A percentile compares a stretch with the other conserved stretches of the same genome.
Evolutionary conservation across 2,113 vertebrate species (phyloP).

Genomic region (Peromyscus maniculatus): DNA sequence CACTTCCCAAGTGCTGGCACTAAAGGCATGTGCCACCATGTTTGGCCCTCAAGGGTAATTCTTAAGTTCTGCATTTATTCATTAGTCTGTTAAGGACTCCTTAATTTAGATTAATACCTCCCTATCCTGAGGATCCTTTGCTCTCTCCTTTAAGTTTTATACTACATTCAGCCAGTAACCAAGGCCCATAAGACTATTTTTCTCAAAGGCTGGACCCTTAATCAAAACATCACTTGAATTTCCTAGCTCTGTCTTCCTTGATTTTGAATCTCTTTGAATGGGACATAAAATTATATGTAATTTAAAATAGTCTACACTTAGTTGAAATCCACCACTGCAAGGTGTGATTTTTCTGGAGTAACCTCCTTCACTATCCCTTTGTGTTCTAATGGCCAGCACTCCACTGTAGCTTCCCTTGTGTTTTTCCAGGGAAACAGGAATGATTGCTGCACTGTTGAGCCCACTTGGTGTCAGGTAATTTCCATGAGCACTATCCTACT

Average conservation of each 20-base stretch:
- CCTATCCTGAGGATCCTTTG: background rate
- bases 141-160: background rate
- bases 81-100: background rate
- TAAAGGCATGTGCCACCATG: background rate
- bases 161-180: background rate
- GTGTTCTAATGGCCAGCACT: background rate
- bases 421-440: background rate
- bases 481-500: background rate
- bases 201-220: constrained; percentile 9
- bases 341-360: background rate
- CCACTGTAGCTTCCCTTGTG: background rate
- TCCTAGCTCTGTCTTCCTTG: background rate
- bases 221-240: background rate
- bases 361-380: background rate
- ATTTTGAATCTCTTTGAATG: constrained; percentile 1
- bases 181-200: background rate
- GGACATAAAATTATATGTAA: background rate
- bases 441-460: background rate
- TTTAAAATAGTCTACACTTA: background rate
- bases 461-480: background rate
- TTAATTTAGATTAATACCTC: background rate
- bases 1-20: too few relatives aligned
- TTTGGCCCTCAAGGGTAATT: background rate
- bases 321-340: background rate
- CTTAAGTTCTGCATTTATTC: background rate